Evolutionary conservation across 2,113 vertebrate species (phyloP).

Genomic region (Thalassarche chlororhynchos): DNA sequence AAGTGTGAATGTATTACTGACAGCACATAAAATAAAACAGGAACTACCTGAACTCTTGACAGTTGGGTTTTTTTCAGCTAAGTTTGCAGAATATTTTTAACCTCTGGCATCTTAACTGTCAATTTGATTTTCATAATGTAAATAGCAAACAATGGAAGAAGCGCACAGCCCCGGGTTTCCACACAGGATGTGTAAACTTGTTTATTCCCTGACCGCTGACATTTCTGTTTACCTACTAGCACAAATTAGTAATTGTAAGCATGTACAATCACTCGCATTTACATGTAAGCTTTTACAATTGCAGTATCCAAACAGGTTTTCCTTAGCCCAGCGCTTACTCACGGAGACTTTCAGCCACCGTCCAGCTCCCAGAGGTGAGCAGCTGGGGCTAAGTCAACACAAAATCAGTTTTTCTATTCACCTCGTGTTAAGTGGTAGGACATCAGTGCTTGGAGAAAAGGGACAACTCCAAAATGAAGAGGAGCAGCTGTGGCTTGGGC

Average conservation of each 20-base stretch:
- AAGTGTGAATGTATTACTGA: constrained; percentile 41
- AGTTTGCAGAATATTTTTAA: constrained; percentile 39
- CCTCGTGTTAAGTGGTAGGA: background rate
- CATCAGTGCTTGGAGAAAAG: background rate
- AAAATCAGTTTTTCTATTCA: background rate
- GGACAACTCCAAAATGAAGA: background rate
- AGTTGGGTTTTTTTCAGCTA: background rate
- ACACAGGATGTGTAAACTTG: background rate
- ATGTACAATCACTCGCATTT: background rate
- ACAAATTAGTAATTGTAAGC: background rate
- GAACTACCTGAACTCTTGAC: constrained; percentile 26
- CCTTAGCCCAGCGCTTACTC: background rate
- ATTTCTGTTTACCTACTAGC: background rate
- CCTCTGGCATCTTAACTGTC: background rate
- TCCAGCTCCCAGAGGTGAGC: background rate
- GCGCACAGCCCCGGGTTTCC: background rate
- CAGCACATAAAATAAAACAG: background rate
- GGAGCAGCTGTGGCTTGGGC: background rate
- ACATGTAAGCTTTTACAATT: background rate
- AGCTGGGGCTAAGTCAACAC: background rate
- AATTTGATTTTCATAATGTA: constrained; percentile 21
- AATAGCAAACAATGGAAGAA: constrained; percentile 40
- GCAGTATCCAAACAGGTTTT: background rate
- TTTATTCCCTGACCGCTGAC: background rate
- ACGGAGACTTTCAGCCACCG: background rate